These are phyloP conservation scores for Coreius guichenoti DNA, from an alignment of 2,797 vertebrate species.

Conservation along the genomic window DNA sequence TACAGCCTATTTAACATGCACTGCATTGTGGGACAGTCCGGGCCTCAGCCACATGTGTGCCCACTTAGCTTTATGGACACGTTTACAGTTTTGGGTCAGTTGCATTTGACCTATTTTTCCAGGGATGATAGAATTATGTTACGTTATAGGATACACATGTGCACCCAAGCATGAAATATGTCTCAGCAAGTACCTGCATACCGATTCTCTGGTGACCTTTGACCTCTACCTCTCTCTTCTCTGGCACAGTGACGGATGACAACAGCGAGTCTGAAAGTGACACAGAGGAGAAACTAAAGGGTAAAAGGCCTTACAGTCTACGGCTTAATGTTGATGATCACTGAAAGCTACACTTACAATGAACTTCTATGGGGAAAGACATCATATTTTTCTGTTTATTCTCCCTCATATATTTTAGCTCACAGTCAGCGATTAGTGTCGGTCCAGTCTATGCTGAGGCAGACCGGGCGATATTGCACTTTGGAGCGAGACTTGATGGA, in stretches of 20 bases:
- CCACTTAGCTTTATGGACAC: slow-evolving; percentile 62
- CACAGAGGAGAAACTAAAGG: slow-evolving; percentile 95
- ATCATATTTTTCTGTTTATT: slow-evolving; percentile 20
- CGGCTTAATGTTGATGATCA: background rate
- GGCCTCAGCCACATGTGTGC: slow-evolving; percentile 50
- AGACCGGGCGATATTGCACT: slow-evolving; percentile 89
- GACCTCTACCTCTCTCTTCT: slow-evolving; percentile 28
- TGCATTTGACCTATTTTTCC: slow-evolving; percentile 54
- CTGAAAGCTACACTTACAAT: background rate
- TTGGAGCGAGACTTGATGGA: slow-evolving; percentile 94
- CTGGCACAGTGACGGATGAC: slow-evolving; percentile 87
- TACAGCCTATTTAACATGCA: slow-evolving; percentile 19
- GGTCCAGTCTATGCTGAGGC: slow-evolving; percentile 94
- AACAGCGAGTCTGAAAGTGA: slow-evolving; percentile 98
- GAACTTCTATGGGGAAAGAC: background rate
- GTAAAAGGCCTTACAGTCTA: slow-evolving; percentile 68
- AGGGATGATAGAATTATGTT: slow-evolving; percentile 50
- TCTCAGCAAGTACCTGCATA: slow-evolving; percentile 36
- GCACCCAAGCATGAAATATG: slow-evolving; percentile 36
- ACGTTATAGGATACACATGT: slow-evolving; percentile 56
- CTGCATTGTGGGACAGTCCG: slow-evolving; percentile 13
- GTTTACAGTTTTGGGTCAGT: slow-evolving; percentile 62
- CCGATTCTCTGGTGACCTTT: slow-evolving; percentile 30
- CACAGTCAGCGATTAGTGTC: slow-evolving; percentile 95
- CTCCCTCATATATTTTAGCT: slow-evolving; percentile 72